A percentile compares a stretch with the other conserved stretches of the same genome.
Evolutionary conservation across 2,113 vertebrate species (phyloP).

Genomic region (Dipodomys merriami): DNA sequence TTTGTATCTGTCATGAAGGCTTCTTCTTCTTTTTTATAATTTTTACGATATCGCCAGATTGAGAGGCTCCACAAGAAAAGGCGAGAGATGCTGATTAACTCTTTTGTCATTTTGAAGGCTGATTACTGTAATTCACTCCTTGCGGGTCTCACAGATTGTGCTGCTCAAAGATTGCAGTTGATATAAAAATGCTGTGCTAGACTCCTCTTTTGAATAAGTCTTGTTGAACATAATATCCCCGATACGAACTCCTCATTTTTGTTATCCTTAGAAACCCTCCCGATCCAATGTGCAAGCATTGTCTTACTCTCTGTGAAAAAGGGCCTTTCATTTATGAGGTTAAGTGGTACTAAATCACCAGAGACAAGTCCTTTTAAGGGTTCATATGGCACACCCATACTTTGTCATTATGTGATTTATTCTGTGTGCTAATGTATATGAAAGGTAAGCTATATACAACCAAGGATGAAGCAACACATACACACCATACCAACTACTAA

Average conservation of each 20-base stretch:
- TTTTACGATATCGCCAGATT: constrained; percentile 74
- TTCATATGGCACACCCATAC: neutral
- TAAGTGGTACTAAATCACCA: neutral
- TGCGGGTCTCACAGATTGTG: constrained; percentile 77
- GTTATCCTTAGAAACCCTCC: constrained; percentile 67
- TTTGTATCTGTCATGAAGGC: constrained; percentile 75
- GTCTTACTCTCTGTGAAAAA: neutral
- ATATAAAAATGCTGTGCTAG: constrained; percentile 75
- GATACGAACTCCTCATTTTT: constrained; percentile 69
- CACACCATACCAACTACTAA: too few species aligned
- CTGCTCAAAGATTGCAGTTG: constrained; percentile 76
- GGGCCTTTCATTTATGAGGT: neutral
- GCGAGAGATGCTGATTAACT: constrained; percentile 83
- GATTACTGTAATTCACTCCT: constrained; percentile 85
- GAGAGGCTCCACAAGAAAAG: constrained; percentile 79
- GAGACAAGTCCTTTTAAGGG: neutral
- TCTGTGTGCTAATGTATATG: neutral
- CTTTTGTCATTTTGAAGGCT: constrained; percentile 83
- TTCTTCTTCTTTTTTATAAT: constrained; percentile 71
- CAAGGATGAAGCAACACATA: neutral
- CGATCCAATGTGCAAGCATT: constrained; percentile 26
- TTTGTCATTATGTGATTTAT: neutral
- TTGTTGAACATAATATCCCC: constrained; percentile 74
- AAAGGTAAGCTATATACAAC: neutral
- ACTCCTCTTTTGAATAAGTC: constrained; percentile 78